phyloP scores from a whole-genome alignment of 1,140 invertebrate genomes.

The Phocides pigmalion region DNA sequence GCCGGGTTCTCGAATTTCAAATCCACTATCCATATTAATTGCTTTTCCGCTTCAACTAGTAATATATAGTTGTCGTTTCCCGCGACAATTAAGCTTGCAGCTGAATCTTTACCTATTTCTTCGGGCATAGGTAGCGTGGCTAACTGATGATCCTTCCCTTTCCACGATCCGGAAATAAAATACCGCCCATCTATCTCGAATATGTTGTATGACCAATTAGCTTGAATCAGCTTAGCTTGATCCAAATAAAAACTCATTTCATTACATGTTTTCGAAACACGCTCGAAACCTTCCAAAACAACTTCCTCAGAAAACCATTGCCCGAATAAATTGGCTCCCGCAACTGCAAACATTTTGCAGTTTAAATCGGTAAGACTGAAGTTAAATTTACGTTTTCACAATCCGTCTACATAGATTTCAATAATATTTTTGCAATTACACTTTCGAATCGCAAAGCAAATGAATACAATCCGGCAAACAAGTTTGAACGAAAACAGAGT shows the following conservation, averaged over 20 bases:
- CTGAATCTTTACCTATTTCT: conserved; percentile 28
- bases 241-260: conserved; percentile 40
- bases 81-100: conserved; percentile 37
- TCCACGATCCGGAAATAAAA: conserved; percentile 56
- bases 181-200: conserved; percentile 47
- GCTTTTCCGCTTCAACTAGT: conserved; percentile 42
- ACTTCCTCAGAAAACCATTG: conserved; percentile 58
- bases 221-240: conserved; percentile 44
- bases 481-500: too few species aligned
- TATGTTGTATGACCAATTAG: conserved; percentile 72
- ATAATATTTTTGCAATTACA: too few species aligned
- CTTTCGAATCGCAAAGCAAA: too few species aligned
- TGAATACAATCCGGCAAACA: too few species aligned
- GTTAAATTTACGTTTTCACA: background rate
- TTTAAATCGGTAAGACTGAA: background rate
- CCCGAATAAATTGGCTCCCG: conserved; percentile 68
- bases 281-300: conserved; percentile 52
- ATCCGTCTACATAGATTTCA: background rate
- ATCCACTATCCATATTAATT: conserved; percentile 52
- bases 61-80: conserved; percentile 63
- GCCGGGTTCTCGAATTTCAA: conserved; percentile 45
- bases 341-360: conserved; percentile 47
- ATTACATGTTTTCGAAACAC: conserved; percentile 22
- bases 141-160: conserved; percentile 49
- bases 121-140: conserved; percentile 44